phyloP scores from a whole-genome alignment of 2,888 invertebrate genomes.

The Amphipyra berbera region DNA sequence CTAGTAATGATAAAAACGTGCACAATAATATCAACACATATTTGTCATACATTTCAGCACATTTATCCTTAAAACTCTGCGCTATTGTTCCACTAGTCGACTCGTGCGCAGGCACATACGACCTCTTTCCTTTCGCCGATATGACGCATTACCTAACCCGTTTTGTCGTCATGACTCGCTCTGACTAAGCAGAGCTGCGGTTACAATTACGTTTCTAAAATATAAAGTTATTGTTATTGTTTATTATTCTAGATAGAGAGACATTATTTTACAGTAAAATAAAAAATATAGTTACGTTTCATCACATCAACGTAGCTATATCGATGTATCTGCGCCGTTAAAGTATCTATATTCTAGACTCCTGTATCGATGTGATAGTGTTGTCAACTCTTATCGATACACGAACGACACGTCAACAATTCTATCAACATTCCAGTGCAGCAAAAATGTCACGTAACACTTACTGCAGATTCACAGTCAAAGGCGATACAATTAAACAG shows the following conservation, averaged over 20 bases:
- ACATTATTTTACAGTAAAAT: neutral
- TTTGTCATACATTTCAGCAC: conserved; percentile 9
- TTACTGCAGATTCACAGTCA: neutral
- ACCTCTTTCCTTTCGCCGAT: conserved; percentile 57
- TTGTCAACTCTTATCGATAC: neutral
- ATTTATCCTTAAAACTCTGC: conserved; percentile 31
- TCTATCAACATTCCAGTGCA: neutral
- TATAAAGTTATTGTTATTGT: conserved; percentile 45
- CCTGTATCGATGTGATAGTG: no score
- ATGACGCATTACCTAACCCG: conserved; percentile 74
- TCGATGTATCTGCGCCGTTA: neutral
- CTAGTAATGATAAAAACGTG: neutral
- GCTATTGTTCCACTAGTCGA: conserved; percentile 36
- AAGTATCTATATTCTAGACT: no score
- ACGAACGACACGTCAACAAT: neutral
- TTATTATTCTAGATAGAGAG: conserved; percentile 10
- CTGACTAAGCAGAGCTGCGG: conserved; percentile 69
- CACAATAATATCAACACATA: neutral
- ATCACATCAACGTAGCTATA: neutral
- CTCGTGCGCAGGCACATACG: conserved; percentile 54
- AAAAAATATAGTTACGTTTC: neutral
- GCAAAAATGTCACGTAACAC: neutral
- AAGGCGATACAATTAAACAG: neutral
- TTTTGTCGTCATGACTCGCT: conserved; percentile 67
- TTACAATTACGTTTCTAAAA: conserved; percentile 67